Conservation (phyloP, 2,797 vertebrate species). For the Remorina albescens region DNA sequence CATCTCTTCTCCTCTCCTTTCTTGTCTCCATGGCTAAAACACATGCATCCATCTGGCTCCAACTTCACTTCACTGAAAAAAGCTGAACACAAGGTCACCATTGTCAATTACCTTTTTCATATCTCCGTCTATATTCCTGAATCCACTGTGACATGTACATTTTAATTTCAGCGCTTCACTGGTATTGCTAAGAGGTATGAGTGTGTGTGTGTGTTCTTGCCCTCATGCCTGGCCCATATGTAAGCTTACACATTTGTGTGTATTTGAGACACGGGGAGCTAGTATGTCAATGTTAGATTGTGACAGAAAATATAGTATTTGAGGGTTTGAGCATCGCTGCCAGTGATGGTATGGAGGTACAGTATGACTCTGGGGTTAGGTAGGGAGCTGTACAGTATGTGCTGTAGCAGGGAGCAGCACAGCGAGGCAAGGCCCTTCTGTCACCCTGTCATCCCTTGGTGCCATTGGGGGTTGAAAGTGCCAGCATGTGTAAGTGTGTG, state of each 20-base stretch:
- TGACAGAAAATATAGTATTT: no score
- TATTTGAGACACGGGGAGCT: conserved; percentile 9
- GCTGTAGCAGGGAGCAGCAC: conserved; percentile 74
- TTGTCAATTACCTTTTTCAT: conserved; percentile 43
- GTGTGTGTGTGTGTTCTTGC: conserved; percentile 16
- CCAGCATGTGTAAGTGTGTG: conserved; percentile 69
- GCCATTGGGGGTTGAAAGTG: conserved; percentile 79
- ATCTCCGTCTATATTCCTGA: not conserved
- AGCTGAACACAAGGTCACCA: conserved; percentile 48
- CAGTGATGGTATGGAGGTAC: conserved; percentile 46
- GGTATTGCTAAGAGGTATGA: not conserved
- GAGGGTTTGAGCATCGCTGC: conserved; percentile 38
- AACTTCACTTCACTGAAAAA: conserved; percentile 39
- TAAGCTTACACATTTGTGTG: conserved; percentile 14
- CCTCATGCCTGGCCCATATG: conserved; percentile 3
- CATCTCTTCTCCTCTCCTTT: conserved; percentile 6
- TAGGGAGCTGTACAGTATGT: conserved; percentile 71
- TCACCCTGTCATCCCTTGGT: conserved; percentile 79
- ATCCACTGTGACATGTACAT: conserved; percentile 6
- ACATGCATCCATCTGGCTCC: conserved; percentile 52
- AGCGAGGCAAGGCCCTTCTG: conserved; percentile 81
- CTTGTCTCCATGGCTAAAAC: conserved; percentile 19
- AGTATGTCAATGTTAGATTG: conserved; percentile 10
- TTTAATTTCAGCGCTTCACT: conserved; percentile 2
- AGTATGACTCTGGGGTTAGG: conserved; percentile 62